These are phyloP conservation scores for Ptilodon capucinus DNA, from an alignment of 2,888 invertebrate species.

Conservation along the genomic window DNA sequence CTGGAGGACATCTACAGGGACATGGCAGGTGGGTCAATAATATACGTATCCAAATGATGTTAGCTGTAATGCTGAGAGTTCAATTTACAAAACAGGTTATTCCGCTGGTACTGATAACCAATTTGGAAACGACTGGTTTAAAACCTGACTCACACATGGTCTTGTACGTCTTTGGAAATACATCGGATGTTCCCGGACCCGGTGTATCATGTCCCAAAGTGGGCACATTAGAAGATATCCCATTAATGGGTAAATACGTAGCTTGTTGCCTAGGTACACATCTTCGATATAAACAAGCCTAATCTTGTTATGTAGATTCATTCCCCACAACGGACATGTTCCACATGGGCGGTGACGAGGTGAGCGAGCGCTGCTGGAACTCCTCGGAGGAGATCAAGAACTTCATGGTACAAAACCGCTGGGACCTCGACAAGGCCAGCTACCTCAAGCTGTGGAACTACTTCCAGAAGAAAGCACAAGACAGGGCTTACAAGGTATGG, in stretches of 20 bases:
- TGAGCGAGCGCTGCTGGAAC: constrained; percentile 88
- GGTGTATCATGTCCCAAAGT: too few species aligned
- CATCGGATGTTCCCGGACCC: too few species aligned
- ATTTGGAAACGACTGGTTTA: too few species aligned
- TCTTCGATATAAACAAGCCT: too few species aligned
- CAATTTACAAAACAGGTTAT: too few species aligned
- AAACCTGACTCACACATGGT: too few species aligned
- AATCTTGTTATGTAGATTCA: constrained; percentile 59
- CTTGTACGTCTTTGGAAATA: too few species aligned
- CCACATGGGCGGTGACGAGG: constrained; percentile 96
- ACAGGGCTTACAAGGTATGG: constrained; percentile 79
- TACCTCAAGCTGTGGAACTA: constrained; percentile 88
- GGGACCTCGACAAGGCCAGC: constrained; percentile 82
- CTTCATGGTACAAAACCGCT: constrained; percentile 86
- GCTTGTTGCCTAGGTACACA: too few species aligned
- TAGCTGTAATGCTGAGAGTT: too few species aligned
- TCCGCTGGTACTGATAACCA: too few species aligned
- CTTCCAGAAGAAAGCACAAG: constrained; percentile 87
- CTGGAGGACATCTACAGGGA: constrained; percentile 88
- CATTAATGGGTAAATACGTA: too few species aligned
- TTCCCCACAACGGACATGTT: constrained; percentile 88
- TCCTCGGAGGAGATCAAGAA: constrained; percentile 85
- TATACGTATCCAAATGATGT: not conserved
- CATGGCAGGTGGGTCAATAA: constrained; percentile 82
- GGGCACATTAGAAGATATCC: too few species aligned